Base-by-base conservation (phyloP, 1,140 invertebrate genomes). In the Diplogasteroides magnus region DNA sequence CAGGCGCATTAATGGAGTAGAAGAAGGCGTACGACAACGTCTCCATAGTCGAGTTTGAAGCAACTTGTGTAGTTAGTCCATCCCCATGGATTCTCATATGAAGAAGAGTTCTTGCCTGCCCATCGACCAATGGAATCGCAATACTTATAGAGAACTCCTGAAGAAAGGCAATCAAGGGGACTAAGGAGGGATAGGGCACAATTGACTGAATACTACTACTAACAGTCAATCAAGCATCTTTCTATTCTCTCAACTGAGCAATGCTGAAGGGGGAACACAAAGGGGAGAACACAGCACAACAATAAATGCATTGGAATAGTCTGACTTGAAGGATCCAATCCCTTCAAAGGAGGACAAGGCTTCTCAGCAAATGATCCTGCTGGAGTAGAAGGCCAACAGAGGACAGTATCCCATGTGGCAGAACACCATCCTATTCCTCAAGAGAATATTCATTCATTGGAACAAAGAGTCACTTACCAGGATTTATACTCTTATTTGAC, bases 41-140 rank as follows among this genome's bases (percentile, higher is more conserved):
- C 70, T 56, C 67, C 70, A 59, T 59, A 72, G 59, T 72, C 65
- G 64, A 72, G 61, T 55, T 63, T 89, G 78, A 91, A 90, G 78
- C 92, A 94, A 0, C 88, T 87, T 0, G 89, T 91, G 80, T 91
- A 94, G 83, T 93, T 91, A 2, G 91, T 92, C 89, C 91, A 94
- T 0, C 91, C 91, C 3, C 85, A 85, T 1, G 82, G 78, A 62
- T 79, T 80, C 64, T 78, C 78, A 64, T 72, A 72, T 32, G 59
- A 28, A 31, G 64, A 64, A 27, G 64, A 60, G 26, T 67, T 60
- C 61, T 72, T 72, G 26, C 64, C 64, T 25, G 66, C 61, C 70
- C 70, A 72, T 61, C 70, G 57, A 58, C 70, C 70, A 23, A 48
- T 67, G 37, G 31, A 37, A 28, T 72, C 70, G 57, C 70, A 72